These are phyloP conservation scores for Syrista parreyssii DNA, from an alignment of 2,888 invertebrate species.

Conservation along the genomic window DNA sequence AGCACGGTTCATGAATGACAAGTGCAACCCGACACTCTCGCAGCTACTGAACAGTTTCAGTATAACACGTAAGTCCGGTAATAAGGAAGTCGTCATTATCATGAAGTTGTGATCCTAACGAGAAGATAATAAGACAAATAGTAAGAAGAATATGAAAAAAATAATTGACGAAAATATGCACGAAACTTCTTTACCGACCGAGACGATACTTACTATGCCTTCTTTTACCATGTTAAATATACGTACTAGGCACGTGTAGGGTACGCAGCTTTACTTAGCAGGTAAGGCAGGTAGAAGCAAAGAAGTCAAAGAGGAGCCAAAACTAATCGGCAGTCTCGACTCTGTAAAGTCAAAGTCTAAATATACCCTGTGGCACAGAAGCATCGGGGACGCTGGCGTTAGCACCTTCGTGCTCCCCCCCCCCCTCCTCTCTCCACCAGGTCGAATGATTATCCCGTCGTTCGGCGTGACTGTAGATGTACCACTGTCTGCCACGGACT, in stretches of 20 bases:
- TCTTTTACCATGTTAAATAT: too few relatives aligned
- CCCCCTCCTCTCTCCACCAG: background rate
- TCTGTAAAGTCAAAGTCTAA: constrained; percentile 23
- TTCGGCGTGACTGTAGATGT: background rate
- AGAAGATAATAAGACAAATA: background rate
- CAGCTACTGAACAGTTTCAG: background rate
- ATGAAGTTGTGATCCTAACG: background rate
- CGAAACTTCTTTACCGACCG: background rate
- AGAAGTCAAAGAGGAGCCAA: background rate
- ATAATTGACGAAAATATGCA: background rate
- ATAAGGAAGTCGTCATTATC: background rate
- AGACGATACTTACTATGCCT: background rate
- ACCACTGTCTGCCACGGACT: background rate
- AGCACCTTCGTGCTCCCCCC: constrained; percentile 4
- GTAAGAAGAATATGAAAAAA: background rate
- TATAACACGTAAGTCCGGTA: background rate
- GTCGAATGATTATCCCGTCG: background rate
- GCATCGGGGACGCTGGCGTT: constrained; percentile 18
- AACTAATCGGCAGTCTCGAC: background rate
- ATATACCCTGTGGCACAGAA: constrained; percentile 26
- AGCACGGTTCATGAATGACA: background rate
- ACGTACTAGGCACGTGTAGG: background rate
- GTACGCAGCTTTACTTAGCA: background rate
- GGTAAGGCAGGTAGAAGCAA: background rate
- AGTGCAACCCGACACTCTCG: background rate